These are phyloP conservation scores for Colaptes auratus DNA, from an alignment of 2,113 vertebrate genomes.

Conservation along the genomic window DNA sequence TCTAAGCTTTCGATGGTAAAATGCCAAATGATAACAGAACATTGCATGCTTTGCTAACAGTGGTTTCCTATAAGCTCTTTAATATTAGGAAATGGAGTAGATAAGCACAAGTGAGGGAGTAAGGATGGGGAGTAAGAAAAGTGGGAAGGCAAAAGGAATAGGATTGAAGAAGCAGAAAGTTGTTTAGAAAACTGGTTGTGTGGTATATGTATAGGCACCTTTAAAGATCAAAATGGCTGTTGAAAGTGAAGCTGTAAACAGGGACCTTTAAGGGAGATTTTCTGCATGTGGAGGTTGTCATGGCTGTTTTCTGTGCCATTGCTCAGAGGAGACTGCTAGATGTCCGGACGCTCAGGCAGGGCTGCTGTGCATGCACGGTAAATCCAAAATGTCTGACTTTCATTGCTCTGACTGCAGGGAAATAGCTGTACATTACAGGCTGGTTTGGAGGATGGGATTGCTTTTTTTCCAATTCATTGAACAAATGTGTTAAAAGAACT, in stretches of 20 bases:
- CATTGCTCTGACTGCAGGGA: constrained; percentile 44
- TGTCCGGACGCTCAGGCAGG: not conserved
- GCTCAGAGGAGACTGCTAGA: not conserved
- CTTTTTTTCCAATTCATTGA: constrained; percentile 36
- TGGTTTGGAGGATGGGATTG: constrained; percentile 28
- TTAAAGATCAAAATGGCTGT: constrained; percentile 35
- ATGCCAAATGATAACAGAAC: constrained; percentile 48
- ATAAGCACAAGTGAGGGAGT: not conserved
- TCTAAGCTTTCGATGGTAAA: constrained; percentile 15
- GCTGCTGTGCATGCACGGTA: constrained; percentile 25
- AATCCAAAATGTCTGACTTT: constrained; percentile 61
- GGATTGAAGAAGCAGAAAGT: not conserved
- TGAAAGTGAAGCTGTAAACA: not conserved
- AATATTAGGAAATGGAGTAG: constrained; percentile 17
- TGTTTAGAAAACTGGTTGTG: not conserved
- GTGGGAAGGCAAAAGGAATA: not conserved
- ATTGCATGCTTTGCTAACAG: constrained; percentile 47
- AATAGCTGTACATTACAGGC: constrained; percentile 32
- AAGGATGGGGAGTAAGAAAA: not conserved
- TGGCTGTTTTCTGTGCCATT: not conserved
- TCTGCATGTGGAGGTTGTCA: not conserved
- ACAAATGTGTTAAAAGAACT: constrained; percentile 59
- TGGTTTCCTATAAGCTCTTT: constrained; percentile 7
- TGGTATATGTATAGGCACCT: not conserved
- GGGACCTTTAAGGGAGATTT: not conserved